Conservation (phyloP, 2,113 vertebrate species). For the Alligator mississippiensis region DNA sequence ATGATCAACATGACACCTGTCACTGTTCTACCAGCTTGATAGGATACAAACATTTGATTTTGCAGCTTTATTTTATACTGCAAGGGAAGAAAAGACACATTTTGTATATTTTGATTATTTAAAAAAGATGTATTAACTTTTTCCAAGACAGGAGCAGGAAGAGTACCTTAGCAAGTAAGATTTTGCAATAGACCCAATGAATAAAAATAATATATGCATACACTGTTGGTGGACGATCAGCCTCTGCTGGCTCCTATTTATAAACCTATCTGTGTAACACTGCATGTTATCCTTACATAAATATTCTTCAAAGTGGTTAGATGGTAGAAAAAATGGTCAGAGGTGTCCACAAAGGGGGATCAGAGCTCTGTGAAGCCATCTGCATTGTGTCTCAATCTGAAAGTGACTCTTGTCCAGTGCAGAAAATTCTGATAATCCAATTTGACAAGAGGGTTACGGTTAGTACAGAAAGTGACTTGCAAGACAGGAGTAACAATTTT, state of each 20-base stretch:
- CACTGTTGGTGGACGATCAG: background rate
- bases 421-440: background rate
- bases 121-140: slow-evolving; percentile 61
- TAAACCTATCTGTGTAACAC: accelerated
- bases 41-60: slow-evolving; percentile 50
- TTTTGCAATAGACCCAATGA: slow-evolving; percentile 2
- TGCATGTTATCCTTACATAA: accelerated
- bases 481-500: background rate
- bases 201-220: slow-evolving; percentile 49
- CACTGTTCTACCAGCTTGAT: background rate
- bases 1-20: accelerated
- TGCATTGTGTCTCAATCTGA: background rate
- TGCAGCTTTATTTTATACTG: slow-evolving; percentile 54
- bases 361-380: background rate
- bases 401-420: background rate
- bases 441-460: background rate
- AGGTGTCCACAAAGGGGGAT: background rate
- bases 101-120: slow-evolving; percentile 56
- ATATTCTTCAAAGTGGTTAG: background rate
- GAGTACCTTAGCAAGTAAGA: slow-evolving; percentile 5
- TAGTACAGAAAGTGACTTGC: background rate
- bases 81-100: slow-evolving; percentile 22
- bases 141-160: background rate
- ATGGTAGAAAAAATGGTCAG: background rate
- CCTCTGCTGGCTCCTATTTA: background rate